Evolutionary conservation across 2,113 vertebrate species (phyloP), one percentile per base, ranked within the genome.

Genomic region (Hyla sarda): DNA sequence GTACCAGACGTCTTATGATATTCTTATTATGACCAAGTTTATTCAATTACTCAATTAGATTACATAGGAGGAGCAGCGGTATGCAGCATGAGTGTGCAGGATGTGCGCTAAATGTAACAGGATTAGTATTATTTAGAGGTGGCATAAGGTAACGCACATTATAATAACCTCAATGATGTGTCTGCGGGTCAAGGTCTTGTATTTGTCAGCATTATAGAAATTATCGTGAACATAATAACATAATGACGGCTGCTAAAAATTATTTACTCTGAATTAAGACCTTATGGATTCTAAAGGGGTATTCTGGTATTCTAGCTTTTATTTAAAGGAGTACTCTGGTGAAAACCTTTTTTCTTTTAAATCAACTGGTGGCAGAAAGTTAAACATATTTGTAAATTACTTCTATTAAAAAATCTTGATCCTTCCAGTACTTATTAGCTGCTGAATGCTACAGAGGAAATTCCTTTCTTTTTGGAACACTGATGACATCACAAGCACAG

Each of bases 111-210:
- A 11, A 21, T 6, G 0, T 34, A 32, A 69, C 34, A 7, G 1
- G 30, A 34, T 69, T 69, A 32, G 32, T 34, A 69, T 69, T 69
- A 69, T 69, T 69, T 4, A 17, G 9, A 69, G 30, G 65, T 69
- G 65, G 8, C 25, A 14, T 28, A 65, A 65, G 60, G 60, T 65
- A 65, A 32, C 62, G 17, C 25, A 28, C 12, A 6, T 14, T 32
- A 1, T 69, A 69, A 69, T 69, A 69, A 69, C 65, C 65, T 34
- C 19, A 34, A n/a, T 69, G 19, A 69, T 69, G 65, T 69, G 65
- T 69, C 65, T 69, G 65, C 30, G 30, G 16, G 16, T 13, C 16
- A 65, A 13, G 25, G 12, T 32, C 30, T 19, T 32, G 28, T 9
- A 65, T 30, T 30, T 32, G 28, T 67, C 62, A 32, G 25, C 28